Evolutionary conservation across 2,113 vertebrate species (phyloP).

Genomic region (Aspiorhynchus laticeps): DNA sequence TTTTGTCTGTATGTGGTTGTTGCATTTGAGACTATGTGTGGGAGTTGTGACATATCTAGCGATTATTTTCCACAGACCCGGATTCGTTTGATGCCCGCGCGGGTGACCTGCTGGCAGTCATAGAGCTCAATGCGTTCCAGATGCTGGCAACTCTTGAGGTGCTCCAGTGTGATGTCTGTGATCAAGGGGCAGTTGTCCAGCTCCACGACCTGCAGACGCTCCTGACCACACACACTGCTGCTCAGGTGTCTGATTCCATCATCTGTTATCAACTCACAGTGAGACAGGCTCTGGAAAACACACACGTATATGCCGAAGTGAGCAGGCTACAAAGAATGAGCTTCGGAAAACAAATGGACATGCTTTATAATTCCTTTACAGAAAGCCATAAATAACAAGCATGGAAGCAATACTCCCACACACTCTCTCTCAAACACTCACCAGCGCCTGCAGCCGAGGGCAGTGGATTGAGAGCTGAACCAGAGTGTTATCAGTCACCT

Average conservation of each 20-base stretch:
- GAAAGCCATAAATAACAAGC: background rate
- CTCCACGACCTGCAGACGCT: slow-evolving; percentile 96
- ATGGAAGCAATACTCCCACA: background rate
- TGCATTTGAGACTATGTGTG: background rate
- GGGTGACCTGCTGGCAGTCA: slow-evolving; percentile 97
- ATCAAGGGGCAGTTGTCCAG: slow-evolving; percentile 99
- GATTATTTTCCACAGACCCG: slow-evolving; percentile 78
- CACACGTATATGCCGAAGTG: background rate
- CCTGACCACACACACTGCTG: slow-evolving; percentile 94
- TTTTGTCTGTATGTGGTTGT: background rate
- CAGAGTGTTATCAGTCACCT: slow-evolving; percentile 96
- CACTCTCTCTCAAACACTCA: slow-evolving; percentile 70
- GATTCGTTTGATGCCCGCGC: slow-evolving; percentile 98
- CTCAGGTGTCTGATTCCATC: slow-evolving; percentile 96
- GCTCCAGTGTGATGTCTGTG: slow-evolving; percentile 96
- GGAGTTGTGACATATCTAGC: background rate
- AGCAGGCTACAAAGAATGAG: background rate
- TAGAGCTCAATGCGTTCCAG: slow-evolving; percentile 97
- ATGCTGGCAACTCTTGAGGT: slow-evolving; percentile 96
- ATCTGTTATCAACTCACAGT: slow-evolving; percentile 98
- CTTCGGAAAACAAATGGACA: background rate
- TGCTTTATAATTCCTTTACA: background rate
- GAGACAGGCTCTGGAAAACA: slow-evolving; percentile 87
- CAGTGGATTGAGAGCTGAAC: slow-evolving; percentile 98
- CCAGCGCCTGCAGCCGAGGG: slow-evolving; percentile 96